phyloP scores from a whole-genome alignment of 2,797 vertebrate species.

The Lagodon rhomboides region DNA sequence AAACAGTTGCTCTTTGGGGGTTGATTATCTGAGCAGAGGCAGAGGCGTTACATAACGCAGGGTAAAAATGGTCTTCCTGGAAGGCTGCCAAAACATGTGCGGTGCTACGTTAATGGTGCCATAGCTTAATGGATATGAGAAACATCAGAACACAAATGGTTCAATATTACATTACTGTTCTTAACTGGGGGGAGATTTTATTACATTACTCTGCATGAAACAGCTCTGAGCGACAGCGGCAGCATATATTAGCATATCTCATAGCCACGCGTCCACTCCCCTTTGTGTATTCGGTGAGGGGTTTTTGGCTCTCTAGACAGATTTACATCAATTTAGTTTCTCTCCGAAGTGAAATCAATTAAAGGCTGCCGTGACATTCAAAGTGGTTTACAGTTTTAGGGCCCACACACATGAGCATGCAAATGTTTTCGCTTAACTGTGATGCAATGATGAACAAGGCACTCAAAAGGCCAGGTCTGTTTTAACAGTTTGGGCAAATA shows the following conservation, averaged over 20 bases:
- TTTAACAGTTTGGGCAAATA: neutral
- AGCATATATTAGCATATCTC: constrained; percentile 62
- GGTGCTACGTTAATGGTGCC: constrained; percentile 38
- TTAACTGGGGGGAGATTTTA: constrained; percentile 49
- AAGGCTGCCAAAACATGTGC: constrained; percentile 25
- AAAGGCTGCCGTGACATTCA: constrained; percentile 32
- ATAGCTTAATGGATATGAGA: constrained; percentile 50
- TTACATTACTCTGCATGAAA: constrained; percentile 49
- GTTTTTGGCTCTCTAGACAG: constrained; percentile 57
- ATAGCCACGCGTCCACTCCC: constrained; percentile 19
- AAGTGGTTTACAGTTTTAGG: constrained; percentile 46
- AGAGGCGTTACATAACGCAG: constrained; percentile 31
- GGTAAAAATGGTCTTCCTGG: constrained; percentile 34
- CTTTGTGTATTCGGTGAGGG: constrained; percentile 43
- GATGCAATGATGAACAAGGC: constrained; percentile 5
- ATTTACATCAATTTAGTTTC: constrained; percentile 64
- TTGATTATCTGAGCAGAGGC: constrained; percentile 43
- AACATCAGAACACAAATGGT: constrained; percentile 35
- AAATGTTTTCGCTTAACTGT: constrained; percentile 22
- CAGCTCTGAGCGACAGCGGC: constrained; percentile 49
- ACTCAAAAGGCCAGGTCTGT: neutral
- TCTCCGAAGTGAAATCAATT: constrained; percentile 60
- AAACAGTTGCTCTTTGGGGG: constrained; percentile 33
- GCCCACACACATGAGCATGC: neutral
- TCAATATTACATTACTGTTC: constrained; percentile 55